Evolutionary conservation across 2,888 invertebrate genomes (phyloP), one percentile per base, ranked within the genome.

Genomic region (Melitaea athalia): DNA sequence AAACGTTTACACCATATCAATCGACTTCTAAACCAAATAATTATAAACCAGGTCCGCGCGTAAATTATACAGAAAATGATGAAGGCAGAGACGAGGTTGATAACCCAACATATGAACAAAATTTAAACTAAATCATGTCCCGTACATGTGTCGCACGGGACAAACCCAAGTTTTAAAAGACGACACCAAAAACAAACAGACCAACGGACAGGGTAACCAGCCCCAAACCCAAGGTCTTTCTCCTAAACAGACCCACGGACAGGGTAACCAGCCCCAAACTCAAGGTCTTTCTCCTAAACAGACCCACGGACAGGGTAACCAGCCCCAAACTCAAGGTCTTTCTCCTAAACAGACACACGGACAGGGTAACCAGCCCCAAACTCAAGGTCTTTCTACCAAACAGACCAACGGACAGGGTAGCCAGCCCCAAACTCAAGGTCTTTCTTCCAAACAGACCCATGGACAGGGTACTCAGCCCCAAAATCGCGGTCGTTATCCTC

Each of bases 351-450:
- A 47, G 47, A 47, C 47, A 11, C 11, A 47, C 12, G 47, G 47
- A 47, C 47, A 47, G 11, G 14, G 47, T 47, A 47, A 14, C 47
- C 11, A 47, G 47, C 14, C 47, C 47, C 47, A 47, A 47, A 47
- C 47, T 14, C 47, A 47, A 12, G 47, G 47, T 47, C 47, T 47
- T 14, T 4, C 14, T 47, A 11, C 12, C 5, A 62, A 55, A 55
- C 24, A 50, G 62, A 62, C 62, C 50, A 61, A 62, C 7, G 43
- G 53, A 53, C 63, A 63, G 63, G 53, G 63, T 63, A 63, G 53
- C 53, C 53, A 42, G 63, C 53, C 63, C 63, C 53, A 63, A 63
- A 63, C 38, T 63, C 42, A 63, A 15, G 53, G 49, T 53, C 63
- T 52, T 15, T 10, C 31, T 31, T 8, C 5, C 11, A 55, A 55